phyloP scores from a whole-genome alignment of 1,140 invertebrate species.

The Saxidomus purpurata region DNA sequence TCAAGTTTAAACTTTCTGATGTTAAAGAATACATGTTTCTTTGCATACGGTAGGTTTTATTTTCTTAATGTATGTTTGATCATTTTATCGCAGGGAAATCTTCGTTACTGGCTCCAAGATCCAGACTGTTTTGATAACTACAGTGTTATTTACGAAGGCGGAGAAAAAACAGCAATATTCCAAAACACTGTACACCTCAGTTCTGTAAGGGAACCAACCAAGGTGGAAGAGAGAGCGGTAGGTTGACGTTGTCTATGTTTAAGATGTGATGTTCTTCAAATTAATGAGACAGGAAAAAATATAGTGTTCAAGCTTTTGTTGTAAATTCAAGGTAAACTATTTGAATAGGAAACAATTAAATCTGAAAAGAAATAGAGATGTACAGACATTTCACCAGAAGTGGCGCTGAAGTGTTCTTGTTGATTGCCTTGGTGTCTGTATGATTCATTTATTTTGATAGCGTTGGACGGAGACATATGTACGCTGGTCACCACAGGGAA shows the following conservation, averaged over 20 bases:
- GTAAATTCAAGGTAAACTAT: too few species aligned
- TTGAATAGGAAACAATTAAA: too few species aligned
- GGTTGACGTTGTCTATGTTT: conserved; percentile 73
- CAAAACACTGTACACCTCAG: conserved; percentile 89
- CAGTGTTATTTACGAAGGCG: conserved; percentile 94
- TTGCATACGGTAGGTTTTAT: too few species aligned
- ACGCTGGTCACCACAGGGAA: conserved; percentile 98
- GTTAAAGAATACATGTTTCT: too few species aligned
- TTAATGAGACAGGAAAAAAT: too few species aligned
- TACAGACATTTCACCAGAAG: too few species aligned
- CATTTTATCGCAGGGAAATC: conserved; percentile 90
- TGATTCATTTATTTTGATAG: conserved; percentile 87
- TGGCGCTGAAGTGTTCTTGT: too few species aligned
- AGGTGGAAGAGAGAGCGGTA: conserved; percentile 94
- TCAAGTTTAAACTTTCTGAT: too few species aligned
- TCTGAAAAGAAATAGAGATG: too few species aligned
- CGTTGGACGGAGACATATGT: conserved; percentile 98
- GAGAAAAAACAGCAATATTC: conserved; percentile 94
- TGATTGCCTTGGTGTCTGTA: too few species aligned
- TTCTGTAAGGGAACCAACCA: conserved; percentile 94
- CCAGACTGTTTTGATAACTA: conserved; percentile 98
- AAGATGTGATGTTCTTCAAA: too few species aligned
- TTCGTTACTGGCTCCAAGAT: conserved; percentile 96
- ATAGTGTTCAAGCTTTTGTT: too few species aligned
- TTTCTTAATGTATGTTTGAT: neutral